These are phyloP conservation scores for Otus scops DNA, from an alignment of 2,797 vertebrate species.

Conservation along the genomic window DNA sequence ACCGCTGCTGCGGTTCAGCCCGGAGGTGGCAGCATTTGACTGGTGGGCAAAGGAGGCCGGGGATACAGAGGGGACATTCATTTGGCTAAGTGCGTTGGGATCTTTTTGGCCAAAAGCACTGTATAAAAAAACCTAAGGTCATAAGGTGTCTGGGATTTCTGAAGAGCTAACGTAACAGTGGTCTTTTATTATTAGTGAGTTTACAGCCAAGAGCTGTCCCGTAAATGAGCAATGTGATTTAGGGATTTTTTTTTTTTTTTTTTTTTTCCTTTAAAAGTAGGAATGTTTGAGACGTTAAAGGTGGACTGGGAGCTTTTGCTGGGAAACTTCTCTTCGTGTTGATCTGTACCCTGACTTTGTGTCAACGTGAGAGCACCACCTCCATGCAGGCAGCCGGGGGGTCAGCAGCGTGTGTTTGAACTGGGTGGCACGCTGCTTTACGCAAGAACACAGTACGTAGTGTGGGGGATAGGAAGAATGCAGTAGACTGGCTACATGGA, in stretches of 20 bases:
- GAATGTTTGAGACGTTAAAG: conserved; percentile 51
- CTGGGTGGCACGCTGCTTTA: background rate
- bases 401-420: background rate
- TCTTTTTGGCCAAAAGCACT: conserved; percentile 1
- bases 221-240: conserved; percentile 53
- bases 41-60: conserved; percentile 24
- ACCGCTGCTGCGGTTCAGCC: conserved; percentile 1
- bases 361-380: background rate
- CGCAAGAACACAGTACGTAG: background rate
- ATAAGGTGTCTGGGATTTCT: conserved; percentile 56
- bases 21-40: conserved; percentile 67
- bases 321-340: background rate
- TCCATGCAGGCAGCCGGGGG: background rate
- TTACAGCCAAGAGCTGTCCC: conserved; percentile 57
- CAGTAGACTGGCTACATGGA: background rate
- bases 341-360: background rate
- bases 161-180: conserved; percentile 15
- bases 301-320: conserved; percentile 47
- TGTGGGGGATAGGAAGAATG: background rate
- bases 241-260: background rate
- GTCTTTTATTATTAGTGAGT: conserved; percentile 37
- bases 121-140: background rate
- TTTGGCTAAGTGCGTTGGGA: background rate
- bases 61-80: conserved; percentile 39
- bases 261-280: conserved; percentile 14